phyloP scores from a whole-genome alignment of 2,113 vertebrate species.

The Lampris incognitus region DNA sequence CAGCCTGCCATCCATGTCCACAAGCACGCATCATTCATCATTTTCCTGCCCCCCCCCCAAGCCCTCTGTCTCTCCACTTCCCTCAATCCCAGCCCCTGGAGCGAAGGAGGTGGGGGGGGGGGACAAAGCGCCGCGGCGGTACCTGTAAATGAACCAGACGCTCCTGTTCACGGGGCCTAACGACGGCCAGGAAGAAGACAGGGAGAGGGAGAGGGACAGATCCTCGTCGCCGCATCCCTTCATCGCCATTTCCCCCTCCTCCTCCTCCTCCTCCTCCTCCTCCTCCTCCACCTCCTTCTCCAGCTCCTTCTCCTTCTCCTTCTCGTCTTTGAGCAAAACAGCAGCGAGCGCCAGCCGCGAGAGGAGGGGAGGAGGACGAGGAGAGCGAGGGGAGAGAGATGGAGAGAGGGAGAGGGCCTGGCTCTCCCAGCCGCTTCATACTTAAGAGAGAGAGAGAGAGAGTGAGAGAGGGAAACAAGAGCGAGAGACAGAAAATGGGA shows the following conservation, averaged over 20 bases:
- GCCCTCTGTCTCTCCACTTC: background rate
- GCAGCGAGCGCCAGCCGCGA: slow-evolving; percentile 74
- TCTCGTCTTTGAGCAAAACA: slow-evolving; percentile 84
- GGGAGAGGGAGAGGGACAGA: slow-evolving; percentile 85
- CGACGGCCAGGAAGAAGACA: slow-evolving; percentile 92
- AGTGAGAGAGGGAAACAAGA: slow-evolving; percentile 49
- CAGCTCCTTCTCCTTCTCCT: slow-evolving; percentile 71
- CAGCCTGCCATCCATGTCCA: slow-evolving; percentile 60
- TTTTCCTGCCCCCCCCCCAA: slow-evolving; percentile 1
- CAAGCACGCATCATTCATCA: slow-evolving; percentile 54
- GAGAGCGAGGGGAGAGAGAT: slow-evolving; percentile 73
- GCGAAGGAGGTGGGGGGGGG: slow-evolving; percentile 45
- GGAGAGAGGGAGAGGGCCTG: slow-evolving; percentile 78
- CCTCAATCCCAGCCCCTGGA: slow-evolving; percentile 41
- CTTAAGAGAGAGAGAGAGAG: slow-evolving; percentile 84
- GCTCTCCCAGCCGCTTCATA: slow-evolving; percentile 85
- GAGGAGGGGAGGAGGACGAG: slow-evolving; percentile 70
- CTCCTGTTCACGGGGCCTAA: slow-evolving; percentile 90
- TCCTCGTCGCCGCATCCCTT: slow-evolving; percentile 84
- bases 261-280: slow-evolving; percentile 75
- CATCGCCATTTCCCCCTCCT: slow-evolving; percentile 84
- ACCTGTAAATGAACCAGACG: slow-evolving; percentile 97
- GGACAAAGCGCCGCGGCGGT: slow-evolving; percentile 74
- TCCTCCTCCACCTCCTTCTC: slow-evolving; percentile 79
- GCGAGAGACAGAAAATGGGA: slow-evolving; percentile 47